phyloP scores from a whole-genome alignment of 2,113 vertebrate species.

The Callipepla californica region DNA sequence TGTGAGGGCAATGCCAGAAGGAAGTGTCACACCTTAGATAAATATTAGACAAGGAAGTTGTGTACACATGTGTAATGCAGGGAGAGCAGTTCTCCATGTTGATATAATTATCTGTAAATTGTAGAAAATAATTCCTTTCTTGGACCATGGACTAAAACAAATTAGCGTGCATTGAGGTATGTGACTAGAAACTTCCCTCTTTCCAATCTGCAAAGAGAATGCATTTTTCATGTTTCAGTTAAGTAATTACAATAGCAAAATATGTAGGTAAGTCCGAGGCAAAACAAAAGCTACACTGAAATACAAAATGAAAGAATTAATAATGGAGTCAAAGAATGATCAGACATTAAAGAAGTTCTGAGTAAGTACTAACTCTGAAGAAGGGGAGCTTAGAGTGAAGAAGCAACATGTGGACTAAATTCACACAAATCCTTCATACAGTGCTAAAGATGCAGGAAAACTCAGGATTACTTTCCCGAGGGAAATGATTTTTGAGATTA shows the following conservation, averaged over 20 bases:
- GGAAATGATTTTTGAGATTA: background rate
- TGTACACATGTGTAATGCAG: background rate
- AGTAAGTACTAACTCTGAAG: background rate
- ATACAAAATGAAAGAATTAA: background rate
- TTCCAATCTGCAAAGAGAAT: background rate
- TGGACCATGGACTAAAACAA: background rate
- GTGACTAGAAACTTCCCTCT: background rate
- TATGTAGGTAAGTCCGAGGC: background rate
- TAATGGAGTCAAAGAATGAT: background rate
- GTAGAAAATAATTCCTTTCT: background rate
- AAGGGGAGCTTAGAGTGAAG: background rate
- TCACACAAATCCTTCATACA: background rate
- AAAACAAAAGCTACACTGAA: background rate
- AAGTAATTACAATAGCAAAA: background rate
- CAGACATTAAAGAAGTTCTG: background rate
- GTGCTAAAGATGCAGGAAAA: background rate
- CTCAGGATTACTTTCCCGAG: background rate
- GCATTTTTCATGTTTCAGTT: background rate
- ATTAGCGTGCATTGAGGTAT: rapidly evolving
- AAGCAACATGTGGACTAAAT: background rate
- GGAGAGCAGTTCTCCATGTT: background rate
- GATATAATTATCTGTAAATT: background rate
- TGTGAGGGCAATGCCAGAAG: background rate
- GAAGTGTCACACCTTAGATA: constrained; percentile 40
- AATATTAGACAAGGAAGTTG: background rate